phyloP scores from a whole-genome alignment of 35 echinoderm and acorn worm genomes.

The Heliocidaris erythrogramma region DNA sequence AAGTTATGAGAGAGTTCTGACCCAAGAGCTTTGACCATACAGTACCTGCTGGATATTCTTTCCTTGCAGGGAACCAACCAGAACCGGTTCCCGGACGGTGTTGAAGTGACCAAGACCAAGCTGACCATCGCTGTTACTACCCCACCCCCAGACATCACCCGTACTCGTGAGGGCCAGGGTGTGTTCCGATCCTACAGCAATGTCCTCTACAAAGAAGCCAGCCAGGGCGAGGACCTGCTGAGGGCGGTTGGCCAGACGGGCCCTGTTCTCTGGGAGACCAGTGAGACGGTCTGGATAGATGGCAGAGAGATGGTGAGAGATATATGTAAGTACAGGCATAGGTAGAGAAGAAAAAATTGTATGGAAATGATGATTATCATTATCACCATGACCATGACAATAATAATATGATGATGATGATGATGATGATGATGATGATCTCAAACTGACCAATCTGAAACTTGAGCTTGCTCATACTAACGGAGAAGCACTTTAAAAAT shows the following conservation, averaged over 20 bases:
- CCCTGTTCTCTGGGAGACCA: constrained; percentile 80
- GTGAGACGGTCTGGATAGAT: constrained; percentile 78
- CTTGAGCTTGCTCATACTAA: no score
- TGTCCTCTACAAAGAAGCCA: constrained; percentile 86
- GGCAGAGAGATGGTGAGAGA: not conserved
- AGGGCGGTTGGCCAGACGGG: constrained; percentile 74
- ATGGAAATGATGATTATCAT: no score
- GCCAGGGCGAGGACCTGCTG: constrained; percentile 75
- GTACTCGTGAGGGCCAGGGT: constrained; percentile 83
- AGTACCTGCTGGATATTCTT: constrained; percentile 94
- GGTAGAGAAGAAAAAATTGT: no score
- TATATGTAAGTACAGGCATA: no score
- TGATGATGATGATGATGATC: no score
- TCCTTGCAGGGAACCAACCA: constrained; percentile 75
- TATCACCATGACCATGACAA: no score
- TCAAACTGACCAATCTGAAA: no score
- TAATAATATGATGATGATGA: no score
- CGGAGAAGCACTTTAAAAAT: no score
- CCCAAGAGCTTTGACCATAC: not conserved
- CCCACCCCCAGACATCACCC: constrained; percentile 95
- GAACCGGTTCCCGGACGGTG: constrained; percentile 68
- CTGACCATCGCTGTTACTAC: constrained; percentile 89
- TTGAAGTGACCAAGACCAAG: constrained; percentile 84
- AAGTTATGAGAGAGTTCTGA: no score
- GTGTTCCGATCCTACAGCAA: constrained; percentile 90